Base-by-base conservation (phyloP, 2,888 invertebrate genomes). In the Xylophagus ater region DNA sequence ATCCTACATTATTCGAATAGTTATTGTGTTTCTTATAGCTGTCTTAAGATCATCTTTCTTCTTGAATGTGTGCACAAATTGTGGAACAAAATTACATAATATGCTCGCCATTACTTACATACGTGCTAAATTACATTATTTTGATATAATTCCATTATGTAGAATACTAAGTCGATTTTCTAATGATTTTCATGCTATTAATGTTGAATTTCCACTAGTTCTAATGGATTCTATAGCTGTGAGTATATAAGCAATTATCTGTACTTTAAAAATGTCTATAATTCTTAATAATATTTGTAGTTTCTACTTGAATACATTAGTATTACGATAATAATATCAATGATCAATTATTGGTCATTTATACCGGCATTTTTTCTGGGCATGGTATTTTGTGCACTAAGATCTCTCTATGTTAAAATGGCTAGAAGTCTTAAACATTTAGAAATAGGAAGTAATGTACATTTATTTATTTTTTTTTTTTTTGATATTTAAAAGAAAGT, bases 341-440 rank as follows among this genome's bases (percentile, higher is more conserved):
- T 75, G 7, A 75, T 83, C 29, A 84, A 82, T 66, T 75, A 72
- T 47, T 76, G 74, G 72, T 66, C 81, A 29, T 53, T 81, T 46
- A 51, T 81, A 36, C 79, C 81, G 3, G 79, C 81, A 0, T 48
- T 76, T 20, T 58, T 77, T 2, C 72, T 85, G 45, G 72, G 74
- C 12, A 47, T 77, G 14, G 59, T 82, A 31, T 86, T 87, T 67
- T 76, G 78, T 55, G 67, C 71, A 3, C 65, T 85, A 23, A 65
- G 86, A 34, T 70, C 73, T 43, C 72, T 82, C 59, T 87, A 84
- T 62, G 59, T 87, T 37, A 60, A 73, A n/a, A 80, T 84, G 4
- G 80, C 84, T 28, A 69, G 84, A 50, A 78, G 78, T 60, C 71
- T 87, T 50, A 87, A 78, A 61, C 71, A 77, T 54, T 69, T 80